A percentile compares a stretch with the other conserved stretches of the same genome.
Evolutionary conservation across 2,113 vertebrate species (phyloP).

Genomic region (Phocoena sinus): DNA sequence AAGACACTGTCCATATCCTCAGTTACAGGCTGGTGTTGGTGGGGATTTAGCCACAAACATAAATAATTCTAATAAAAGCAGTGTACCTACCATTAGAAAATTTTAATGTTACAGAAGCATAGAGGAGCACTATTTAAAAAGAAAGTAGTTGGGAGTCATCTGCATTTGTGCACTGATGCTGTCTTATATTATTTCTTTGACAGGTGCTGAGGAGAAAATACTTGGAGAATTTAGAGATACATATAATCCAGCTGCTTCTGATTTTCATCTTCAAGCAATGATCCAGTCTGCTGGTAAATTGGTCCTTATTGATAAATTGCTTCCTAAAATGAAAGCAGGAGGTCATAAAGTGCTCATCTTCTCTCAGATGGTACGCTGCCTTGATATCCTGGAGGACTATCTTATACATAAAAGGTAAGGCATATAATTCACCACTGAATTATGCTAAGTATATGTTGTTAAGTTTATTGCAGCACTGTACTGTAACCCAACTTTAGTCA

Average conservation of each 20-base stretch:
- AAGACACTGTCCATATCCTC: not conserved
- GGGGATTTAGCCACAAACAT: not conserved
- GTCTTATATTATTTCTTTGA: not conserved
- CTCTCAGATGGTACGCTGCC: constrained; percentile 99
- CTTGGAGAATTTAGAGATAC: constrained; percentile 97
- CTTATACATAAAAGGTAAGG: constrained; percentile 97
- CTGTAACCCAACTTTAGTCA: not conserved
- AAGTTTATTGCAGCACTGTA: not conserved
- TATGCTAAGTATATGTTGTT: not conserved
- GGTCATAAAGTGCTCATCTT: constrained; percentile 99
- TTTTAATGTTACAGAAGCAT: not conserved
- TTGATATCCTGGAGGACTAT: constrained; percentile 99
- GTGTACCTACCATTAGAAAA: not conserved
- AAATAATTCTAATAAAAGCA: constrained; percentile 5
- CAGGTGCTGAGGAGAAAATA: constrained; percentile 99
- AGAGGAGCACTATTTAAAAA: not conserved
- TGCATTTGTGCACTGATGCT: not conserved
- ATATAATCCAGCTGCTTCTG: constrained; percentile 86
- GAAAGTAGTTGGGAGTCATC: not conserved
- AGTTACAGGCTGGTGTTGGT: not conserved
- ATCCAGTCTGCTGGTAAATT: constrained; percentile 98
- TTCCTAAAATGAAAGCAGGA: constrained; percentile 99
- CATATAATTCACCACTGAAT: not conserved
- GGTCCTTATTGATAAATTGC: constrained; percentile 97
- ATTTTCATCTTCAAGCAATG: constrained; percentile 99